These are phyloP conservation scores for Sciurus vulgaris DNA, from an alignment of 2,797 vertebrate species.

Conservation along the genomic window DNA sequence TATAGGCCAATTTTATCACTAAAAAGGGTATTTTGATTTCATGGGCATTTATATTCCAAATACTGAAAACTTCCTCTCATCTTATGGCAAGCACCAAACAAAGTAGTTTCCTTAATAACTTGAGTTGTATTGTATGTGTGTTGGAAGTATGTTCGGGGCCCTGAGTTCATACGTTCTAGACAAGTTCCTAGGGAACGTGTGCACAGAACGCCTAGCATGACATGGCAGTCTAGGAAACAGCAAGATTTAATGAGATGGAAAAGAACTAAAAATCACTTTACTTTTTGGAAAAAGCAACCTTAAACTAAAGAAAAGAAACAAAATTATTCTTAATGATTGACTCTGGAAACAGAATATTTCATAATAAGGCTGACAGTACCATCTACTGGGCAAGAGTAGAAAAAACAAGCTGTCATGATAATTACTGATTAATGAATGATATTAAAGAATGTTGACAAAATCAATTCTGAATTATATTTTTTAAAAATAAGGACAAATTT, in stretches of 20 bases:
- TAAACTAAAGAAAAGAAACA: background rate
- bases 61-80: conserved; percentile 1
- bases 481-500: background rate
- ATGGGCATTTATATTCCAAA: background rate
- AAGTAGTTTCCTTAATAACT: background rate
- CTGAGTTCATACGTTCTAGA: background rate
- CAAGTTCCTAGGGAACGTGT: background rate
- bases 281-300: background rate
- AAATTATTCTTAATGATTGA: conserved; percentile 22
- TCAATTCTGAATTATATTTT: conserved; percentile 34
- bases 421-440: conserved; percentile 75
- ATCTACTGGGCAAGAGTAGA: conserved; percentile 89
- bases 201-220: background rate
- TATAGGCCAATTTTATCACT: background rate
- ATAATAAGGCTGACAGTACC: conserved; percentile 88
- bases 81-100: background rate
- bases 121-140: background rate
- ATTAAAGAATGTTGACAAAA: conserved; percentile 51
- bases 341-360: conserved; percentile 73
- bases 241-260: background rate
- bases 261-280: conserved; percentile 60
- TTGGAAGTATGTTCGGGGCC: background rate
- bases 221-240: background rate
- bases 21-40: conserved; percentile 47
- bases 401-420: conserved; percentile 75